Percentiles rank a stretch among this genome's conserved stretches.
Evolutionary conservation across 30 jellyfish, hydroid and myxozoan genomes (phyloP).

Genomic region (Sanderia malayensis): DNA sequence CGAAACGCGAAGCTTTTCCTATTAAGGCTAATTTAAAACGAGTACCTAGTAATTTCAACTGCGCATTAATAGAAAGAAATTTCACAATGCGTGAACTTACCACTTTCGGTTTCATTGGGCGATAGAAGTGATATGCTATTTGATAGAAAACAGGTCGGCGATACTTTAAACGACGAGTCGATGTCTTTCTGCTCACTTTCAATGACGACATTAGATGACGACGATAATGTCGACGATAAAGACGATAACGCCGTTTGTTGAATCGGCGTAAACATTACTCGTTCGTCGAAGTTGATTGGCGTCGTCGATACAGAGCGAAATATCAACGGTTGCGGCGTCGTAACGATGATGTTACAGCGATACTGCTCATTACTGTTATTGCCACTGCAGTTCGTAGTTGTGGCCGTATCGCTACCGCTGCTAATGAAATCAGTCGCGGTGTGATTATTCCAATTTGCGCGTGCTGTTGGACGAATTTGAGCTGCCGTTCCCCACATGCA

Average conservation of each 20-base stretch:
- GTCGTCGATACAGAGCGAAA: constrained; percentile 67
- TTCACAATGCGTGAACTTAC: no score
- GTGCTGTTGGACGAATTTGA: constrained; percentile 43
- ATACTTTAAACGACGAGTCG: constrained; percentile 35
- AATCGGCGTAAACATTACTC: constrained; percentile 45
- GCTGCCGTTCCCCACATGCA: constrained; percentile 76
- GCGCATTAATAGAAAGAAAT: no score
- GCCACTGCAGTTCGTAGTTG: constrained; percentile 25
- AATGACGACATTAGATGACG: constrained; percentile 37
- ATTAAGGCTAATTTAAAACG: no score
- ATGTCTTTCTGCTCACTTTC: constrained; percentile 32
- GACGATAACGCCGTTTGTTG: constrained; percentile 20
- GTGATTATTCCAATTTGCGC: no score
- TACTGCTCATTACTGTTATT: constrained; percentile 22
- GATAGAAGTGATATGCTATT: constrained; percentile 35
- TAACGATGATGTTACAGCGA: constrained; percentile 40
- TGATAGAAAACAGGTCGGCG: constrained; percentile 9
- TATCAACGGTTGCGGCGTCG: constrained; percentile 65
- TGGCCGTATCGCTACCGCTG: no score
- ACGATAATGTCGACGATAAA: no score
- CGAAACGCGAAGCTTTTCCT: no score
- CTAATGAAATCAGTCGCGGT: no score
- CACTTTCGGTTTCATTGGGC: constrained; percentile 84
- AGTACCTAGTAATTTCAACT: no score
- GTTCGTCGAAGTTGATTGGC: constrained; percentile 32